These are phyloP conservation scores for Larimichthys polyactis DNA, from an alignment of 2,113 vertebrate species.

Conservation along the genomic window DNA sequence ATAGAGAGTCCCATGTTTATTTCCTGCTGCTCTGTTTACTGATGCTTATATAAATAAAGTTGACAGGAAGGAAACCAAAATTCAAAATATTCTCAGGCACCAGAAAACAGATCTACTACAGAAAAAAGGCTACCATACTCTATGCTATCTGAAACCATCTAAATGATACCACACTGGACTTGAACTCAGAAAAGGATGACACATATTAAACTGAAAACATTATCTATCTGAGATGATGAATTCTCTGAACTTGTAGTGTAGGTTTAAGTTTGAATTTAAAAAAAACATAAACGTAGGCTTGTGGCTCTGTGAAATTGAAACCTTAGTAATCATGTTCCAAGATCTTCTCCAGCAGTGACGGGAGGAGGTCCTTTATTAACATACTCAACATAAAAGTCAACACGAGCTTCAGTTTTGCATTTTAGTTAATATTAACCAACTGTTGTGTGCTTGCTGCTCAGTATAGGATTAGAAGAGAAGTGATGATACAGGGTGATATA, in stretches of 20 bases:
- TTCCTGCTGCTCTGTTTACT: not conserved
- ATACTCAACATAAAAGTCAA: not conserved
- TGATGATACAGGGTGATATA: not conserved
- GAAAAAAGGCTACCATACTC: too few relatives aligned
- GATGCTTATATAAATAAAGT: not conserved
- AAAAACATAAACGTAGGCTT: not conserved
- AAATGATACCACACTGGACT: not conserved
- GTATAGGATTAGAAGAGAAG: too few relatives aligned
- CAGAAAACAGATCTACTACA: not conserved
- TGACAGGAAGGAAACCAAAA: conserved; percentile 7
- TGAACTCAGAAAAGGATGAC: not conserved
- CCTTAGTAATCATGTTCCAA: not conserved
- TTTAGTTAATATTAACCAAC: conserved; percentile 46
- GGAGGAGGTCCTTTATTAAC: not conserved
- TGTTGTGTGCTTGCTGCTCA: not conserved
- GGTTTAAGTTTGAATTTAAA: not conserved
- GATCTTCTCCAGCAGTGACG: not conserved
- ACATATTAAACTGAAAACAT: not conserved
- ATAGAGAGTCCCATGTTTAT: not conserved
- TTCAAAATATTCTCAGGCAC: not conserved
- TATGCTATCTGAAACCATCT: not conserved
- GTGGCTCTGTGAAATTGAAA: conserved; percentile 6
- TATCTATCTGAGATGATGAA: not conserved
- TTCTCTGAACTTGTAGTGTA: not conserved
- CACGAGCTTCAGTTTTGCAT: conserved; percentile 49